Percentiles rank a stretch among this genome's conserved stretches.
These are phyloP conservation scores for Alethe diademata DNA, from an alignment of 2,113 vertebrate species.

Conservation along the genomic window DNA sequence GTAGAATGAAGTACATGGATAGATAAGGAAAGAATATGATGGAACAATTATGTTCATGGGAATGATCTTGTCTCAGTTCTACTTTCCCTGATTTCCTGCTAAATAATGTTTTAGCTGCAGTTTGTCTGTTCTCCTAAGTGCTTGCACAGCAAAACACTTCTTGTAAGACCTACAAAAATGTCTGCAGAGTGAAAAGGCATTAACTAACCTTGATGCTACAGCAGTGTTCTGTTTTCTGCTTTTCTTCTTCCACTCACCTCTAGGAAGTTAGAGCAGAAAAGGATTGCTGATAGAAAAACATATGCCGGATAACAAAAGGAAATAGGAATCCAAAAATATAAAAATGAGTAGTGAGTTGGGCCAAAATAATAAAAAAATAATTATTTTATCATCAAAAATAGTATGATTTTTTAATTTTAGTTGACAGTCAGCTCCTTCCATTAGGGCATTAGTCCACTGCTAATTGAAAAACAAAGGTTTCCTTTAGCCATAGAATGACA, in stretches of 20 bases:
- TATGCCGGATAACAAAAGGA: neutral
- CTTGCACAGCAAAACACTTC: neutral
- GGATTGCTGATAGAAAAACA: neutral
- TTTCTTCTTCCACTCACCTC: neutral
- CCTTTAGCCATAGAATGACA: neutral
- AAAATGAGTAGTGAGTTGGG: neutral
- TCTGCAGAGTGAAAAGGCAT: neutral
- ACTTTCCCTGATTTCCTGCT: neutral
- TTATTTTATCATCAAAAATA: neutral
- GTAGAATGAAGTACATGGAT: neutral
- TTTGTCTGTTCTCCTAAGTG: neutral
- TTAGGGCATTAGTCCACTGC: neutral
- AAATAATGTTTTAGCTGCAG: neutral
- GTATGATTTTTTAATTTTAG: neutral
- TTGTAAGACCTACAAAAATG: neutral
- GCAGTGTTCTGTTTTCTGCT: neutral
- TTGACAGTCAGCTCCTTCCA: neutral
- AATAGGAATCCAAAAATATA: neutral
- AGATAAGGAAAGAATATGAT: neutral
- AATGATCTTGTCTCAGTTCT: neutral
- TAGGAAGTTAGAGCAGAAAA: neutral
- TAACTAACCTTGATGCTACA: neutral
- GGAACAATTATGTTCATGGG: neutral
- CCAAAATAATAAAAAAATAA: neutral
- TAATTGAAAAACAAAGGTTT: neutral